Evolutionary conservation across 1,140 invertebrate species (phyloP).

Genomic region (Ceratina calcarata): DNA sequence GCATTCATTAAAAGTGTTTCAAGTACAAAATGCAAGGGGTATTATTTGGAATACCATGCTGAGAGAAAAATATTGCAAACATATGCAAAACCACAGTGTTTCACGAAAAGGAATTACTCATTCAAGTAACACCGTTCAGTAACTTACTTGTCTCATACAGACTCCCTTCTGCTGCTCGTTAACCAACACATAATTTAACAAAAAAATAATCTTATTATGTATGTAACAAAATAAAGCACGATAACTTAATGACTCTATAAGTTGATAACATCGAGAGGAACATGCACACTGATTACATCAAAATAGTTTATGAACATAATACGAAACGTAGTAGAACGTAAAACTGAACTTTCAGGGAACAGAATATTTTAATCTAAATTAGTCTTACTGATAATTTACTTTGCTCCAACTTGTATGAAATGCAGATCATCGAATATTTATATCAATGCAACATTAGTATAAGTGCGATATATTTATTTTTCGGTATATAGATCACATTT

Average conservation of each 20-base stretch:
- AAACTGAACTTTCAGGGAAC: constrained; percentile 20
- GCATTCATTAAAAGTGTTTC: constrained; percentile 17
- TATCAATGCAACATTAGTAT: not conserved
- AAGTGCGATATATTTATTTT: not conserved
- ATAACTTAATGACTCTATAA: constrained; percentile 35
- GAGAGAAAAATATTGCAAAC: constrained; percentile 24
- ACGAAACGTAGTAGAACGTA: not conserved
- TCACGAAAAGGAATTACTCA: constrained; percentile 61
- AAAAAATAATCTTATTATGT: constrained; percentile 65
- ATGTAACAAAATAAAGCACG: constrained; percentile 48
- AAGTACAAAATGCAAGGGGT: constrained; percentile 3
- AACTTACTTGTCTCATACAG: constrained; percentile 80
- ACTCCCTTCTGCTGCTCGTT: constrained; percentile 78
- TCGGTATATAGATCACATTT: not conserved
- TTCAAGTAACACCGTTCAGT: constrained; percentile 73
- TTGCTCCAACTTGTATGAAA: not conserved
- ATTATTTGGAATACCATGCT: constrained; percentile 24
- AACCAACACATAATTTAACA: constrained; percentile 78
- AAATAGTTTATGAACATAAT: constrained; percentile 28
- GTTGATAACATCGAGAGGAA: constrained; percentile 37
- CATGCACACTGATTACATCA: constrained; percentile 39
- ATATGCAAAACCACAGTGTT: constrained; percentile 28
- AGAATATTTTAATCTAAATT: constrained; percentile 31
- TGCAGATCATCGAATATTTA: not conserved
- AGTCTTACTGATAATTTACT: constrained; percentile 2